A percentile compares a stretch with the other conserved stretches of the same genome.
Conservation (phyloP, 2,888 invertebrate species). For the Synergus gifuensis region DNA sequence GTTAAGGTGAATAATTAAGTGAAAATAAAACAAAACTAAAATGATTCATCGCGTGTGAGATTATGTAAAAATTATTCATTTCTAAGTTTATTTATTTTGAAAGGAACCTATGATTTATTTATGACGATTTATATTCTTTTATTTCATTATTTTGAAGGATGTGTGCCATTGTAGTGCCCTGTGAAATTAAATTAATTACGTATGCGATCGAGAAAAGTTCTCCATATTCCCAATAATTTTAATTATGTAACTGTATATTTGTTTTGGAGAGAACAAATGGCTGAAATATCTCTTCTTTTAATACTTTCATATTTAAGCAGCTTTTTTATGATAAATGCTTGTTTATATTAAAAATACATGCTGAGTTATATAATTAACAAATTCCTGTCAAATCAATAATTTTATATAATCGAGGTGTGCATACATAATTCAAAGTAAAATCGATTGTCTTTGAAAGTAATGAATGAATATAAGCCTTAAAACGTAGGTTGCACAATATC, state of each 20-base stretch:
- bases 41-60: slow-evolving; percentile 30
- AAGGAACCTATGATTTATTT: slow-evolving; percentile 6
- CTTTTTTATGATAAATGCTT: background rate
- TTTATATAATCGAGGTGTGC: background rate
- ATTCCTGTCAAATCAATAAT: background rate
- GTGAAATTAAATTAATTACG: background rate
- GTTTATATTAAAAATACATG: background rate
- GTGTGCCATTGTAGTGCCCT: background rate
- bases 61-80: background rate
- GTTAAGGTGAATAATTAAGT: slow-evolving; percentile 77
- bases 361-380: background rate
- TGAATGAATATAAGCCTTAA: slow-evolving; percentile 14
- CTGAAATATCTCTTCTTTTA: background rate
- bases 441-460: slow-evolving; percentile 4
- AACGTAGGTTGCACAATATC: slow-evolving; percentile 24
- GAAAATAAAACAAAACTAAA: background rate
- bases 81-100: background rate
- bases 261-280: background rate
- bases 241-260: slow-evolving; percentile 5
- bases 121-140: background rate
- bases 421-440: background rate
- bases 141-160: background rate
- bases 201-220: background rate
- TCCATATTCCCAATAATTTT: background rate
- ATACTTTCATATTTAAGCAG: background rate